Evolutionary conservation across 2,113 vertebrate genomes (phyloP).

Genomic region (Ciconia stormi): DNA sequence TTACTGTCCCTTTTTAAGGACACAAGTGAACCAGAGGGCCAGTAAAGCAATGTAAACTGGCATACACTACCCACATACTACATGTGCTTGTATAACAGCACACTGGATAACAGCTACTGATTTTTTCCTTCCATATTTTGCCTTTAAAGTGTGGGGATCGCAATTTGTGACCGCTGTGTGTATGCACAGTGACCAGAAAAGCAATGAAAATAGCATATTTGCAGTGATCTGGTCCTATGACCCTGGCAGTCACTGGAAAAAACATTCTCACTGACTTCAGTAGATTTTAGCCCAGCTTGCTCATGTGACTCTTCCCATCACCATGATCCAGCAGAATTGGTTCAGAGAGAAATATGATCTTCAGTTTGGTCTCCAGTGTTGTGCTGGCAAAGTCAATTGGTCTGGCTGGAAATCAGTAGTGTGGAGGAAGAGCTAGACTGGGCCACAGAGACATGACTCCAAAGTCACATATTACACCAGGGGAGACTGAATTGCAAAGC

Average conservation of each 20-base stretch:
- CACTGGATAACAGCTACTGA: neutral
- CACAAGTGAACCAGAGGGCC: neutral
- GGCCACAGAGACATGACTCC: neutral
- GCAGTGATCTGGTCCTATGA: neutral
- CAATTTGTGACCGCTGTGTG: neutral
- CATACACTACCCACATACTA: accelerated
- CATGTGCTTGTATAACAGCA: neutral
- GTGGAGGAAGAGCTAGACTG: neutral
- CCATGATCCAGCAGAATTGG: neutral
- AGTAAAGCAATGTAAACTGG: neutral
- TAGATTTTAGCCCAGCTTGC: neutral
- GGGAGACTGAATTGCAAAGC: neutral
- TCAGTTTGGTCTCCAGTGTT: neutral
- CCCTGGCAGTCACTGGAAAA: neutral
- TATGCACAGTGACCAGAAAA: neutral
- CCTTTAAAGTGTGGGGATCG: neutral
- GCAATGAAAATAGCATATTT: neutral
- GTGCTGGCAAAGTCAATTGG: neutral
- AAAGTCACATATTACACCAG: neutral
- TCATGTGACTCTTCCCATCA: neutral
- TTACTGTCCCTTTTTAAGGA: neutral
- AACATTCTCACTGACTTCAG: neutral
- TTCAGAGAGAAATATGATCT: neutral
- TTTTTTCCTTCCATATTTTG: neutral
- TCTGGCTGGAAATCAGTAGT: neutral